Evolutionary conservation across 2,888 invertebrate species (phyloP).

Genomic region (Pammene fasciana): DNA sequence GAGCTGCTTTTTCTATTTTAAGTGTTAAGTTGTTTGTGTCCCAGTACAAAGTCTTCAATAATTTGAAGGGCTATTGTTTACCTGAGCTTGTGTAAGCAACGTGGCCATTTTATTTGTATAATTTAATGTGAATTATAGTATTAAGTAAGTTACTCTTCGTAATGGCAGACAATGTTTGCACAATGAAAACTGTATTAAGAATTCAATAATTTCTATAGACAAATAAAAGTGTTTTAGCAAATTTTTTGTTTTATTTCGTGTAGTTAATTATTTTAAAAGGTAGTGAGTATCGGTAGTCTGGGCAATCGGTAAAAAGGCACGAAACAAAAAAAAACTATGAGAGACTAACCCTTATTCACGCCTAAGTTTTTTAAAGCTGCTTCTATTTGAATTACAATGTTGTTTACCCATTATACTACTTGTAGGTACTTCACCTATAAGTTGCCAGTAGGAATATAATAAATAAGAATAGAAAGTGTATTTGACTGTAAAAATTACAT

Average conservation of each 20-base stretch:
- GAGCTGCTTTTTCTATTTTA: conserved; percentile 54
- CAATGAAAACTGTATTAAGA: conserved; percentile 68
- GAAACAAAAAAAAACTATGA: too few relatives aligned
- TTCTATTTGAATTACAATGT: too few relatives aligned
- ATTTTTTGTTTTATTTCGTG: conserved; percentile 44
- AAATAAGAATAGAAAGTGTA: too few relatives aligned
- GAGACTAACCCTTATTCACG: too few relatives aligned
- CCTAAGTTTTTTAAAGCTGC: too few relatives aligned
- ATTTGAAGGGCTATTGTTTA: conserved; percentile 56
- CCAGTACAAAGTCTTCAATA: conserved; percentile 76
- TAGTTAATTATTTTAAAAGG: background rate
- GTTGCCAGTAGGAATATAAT: too few relatives aligned
- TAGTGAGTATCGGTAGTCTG: too few relatives aligned
- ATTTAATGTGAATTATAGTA: conserved; percentile 59
- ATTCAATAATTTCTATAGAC: conserved; percentile 73
- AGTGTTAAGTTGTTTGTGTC: conserved; percentile 62
- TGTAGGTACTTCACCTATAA: too few relatives aligned
- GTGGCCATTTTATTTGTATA: conserved; percentile 80
- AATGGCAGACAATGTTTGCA: conserved; percentile 61
- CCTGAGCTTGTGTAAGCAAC: conserved; percentile 66
- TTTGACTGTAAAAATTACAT: too few relatives aligned
- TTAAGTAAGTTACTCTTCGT: conserved; percentile 71
- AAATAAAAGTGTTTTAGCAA: conserved; percentile 80
- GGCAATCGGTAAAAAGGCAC: too few relatives aligned
- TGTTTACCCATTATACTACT: too few relatives aligned